A percentile compares a stretch with the other conserved stretches of the same genome.
These are phyloP conservation scores for Notodonta ziczac DNA, from an alignment of 2,888 invertebrate species.

Conservation along the genomic window DNA sequence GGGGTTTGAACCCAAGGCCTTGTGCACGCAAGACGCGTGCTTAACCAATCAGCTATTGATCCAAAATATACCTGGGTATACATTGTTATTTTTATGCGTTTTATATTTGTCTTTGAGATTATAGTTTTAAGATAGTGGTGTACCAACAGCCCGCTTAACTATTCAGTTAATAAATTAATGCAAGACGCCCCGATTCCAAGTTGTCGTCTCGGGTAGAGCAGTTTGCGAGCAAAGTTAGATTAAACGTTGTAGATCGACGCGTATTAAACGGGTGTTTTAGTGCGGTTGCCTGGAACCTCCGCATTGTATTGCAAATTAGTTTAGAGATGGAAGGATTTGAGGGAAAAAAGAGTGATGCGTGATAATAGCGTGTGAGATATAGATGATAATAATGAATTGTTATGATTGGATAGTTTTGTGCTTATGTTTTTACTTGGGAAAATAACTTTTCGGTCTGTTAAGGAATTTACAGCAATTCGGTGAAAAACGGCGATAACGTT, in stretches of 20 bases:
- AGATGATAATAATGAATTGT: too few relatives aligned
- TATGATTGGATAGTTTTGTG: too few relatives aligned
- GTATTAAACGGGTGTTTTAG: conserved; percentile 59
- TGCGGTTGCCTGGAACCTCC: conserved; percentile 46
- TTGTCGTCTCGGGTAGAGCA: conserved; percentile 58
- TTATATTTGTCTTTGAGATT: conserved; percentile 16
- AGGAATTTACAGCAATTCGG: too few relatives aligned
- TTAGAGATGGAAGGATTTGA: conserved; percentile 29
- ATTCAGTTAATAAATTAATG: conserved; percentile 55
- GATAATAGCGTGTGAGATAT: not conserved
- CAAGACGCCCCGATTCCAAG: conserved; percentile 50
- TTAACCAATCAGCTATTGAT: too few relatives aligned
- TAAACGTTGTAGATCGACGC: conserved; percentile 72
- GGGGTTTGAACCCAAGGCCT: too few relatives aligned
- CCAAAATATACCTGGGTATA: too few relatives aligned
- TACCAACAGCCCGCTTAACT: conserved; percentile 20
- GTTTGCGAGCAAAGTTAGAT: conserved; percentile 73
- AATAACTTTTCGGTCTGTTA: too few relatives aligned
- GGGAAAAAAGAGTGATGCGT: not conserved
- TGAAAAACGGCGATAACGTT: too few relatives aligned
- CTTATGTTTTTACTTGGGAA: too few relatives aligned
- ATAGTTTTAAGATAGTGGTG: conserved; percentile 7
- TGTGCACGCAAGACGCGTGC: too few relatives aligned
- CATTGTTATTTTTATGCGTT: not conserved
- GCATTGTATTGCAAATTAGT: conserved; percentile 75